These are phyloP conservation scores for Drosophila neutralis DNA, from an alignment of 2,888 invertebrate species.

Conservation along the genomic window DNA sequence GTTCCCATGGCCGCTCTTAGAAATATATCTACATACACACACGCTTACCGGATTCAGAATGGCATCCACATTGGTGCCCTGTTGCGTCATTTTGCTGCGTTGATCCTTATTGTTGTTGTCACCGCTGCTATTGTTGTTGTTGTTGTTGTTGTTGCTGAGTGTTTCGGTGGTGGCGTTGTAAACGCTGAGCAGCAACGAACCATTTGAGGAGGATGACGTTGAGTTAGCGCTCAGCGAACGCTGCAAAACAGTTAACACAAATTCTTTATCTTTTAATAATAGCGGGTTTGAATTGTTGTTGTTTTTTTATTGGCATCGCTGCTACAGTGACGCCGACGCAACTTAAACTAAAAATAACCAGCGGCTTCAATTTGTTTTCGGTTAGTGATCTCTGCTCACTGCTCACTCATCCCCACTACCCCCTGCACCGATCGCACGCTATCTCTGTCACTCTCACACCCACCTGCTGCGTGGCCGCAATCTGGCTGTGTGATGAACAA, in stretches of 20 bases:
- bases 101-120: slow-evolving; percentile 53
- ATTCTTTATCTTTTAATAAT: not conserved
- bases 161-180: slow-evolving; percentile 68
- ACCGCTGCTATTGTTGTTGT: slow-evolving; percentile 43
- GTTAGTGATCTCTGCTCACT: slow-evolving; percentile 7
- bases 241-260: slow-evolving; percentile 53
- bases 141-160: slow-evolving; percentile 50
- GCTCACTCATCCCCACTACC: not conserved
- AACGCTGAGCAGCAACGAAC: slow-evolving; percentile 71
- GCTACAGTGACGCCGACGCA: slow-evolving; percentile 19
- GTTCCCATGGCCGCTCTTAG: not conserved
- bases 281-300: not conserved
- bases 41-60: slow-evolving; percentile 83
- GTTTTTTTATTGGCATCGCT: not conserved
- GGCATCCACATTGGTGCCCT: slow-evolving; percentile 78
- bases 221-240: slow-evolving; percentile 79
- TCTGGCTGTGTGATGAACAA: slow-evolving; percentile 56
- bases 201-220: slow-evolving; percentile 79
- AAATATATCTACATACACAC: not conserved
- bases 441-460: slow-evolving; percentile 4
- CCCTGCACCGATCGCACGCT: not conserved
- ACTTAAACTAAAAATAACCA: slow-evolving; percentile 21
- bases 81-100: slow-evolving; percentile 67
- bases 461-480: slow-evolving; percentile 22
- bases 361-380: slow-evolving; percentile 7